Conservation (phyloP, 2,797 vertebrate species). For the Notamacropus eugenii region DNA sequence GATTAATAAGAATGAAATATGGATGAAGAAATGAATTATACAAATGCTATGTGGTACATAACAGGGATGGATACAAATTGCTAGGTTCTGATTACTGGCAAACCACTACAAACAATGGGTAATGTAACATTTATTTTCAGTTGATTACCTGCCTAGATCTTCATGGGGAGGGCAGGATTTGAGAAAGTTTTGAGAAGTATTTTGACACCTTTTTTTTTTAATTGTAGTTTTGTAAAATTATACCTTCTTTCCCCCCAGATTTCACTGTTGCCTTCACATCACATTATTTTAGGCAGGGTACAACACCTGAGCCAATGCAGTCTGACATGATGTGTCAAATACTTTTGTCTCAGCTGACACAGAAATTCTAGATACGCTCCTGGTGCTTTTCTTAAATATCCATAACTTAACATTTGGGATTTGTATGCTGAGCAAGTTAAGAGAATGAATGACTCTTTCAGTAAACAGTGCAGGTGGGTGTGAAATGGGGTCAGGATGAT, state of each 20-base stretch:
- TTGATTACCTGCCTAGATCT: slow-evolving; percentile 40
- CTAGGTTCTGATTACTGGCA: slow-evolving; percentile 51
- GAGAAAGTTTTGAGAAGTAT: slow-evolving; percentile 67
- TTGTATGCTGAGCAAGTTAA: background rate
- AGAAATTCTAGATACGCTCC: slow-evolving; percentile 49
- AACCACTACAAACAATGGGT: background rate
- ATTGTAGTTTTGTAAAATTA: slow-evolving; percentile 53
- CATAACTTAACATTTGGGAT: slow-evolving; percentile 32
- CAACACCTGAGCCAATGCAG: slow-evolving; percentile 38
- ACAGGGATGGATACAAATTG: slow-evolving; percentile 55
- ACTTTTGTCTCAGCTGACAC: slow-evolving; percentile 64
- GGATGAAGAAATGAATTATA: slow-evolving; percentile 76
- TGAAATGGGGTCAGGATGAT: background rate
- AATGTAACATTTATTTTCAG: background rate
- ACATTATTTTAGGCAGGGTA: slow-evolving; percentile 53
- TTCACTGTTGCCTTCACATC: slow-evolving; percentile 35
- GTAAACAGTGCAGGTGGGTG: background rate
- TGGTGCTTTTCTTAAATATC: slow-evolving; percentile 41
- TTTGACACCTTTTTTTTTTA: slow-evolving; percentile 56
- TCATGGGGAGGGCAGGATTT: slow-evolving; percentile 40
- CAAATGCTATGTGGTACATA: slow-evolving; percentile 52
- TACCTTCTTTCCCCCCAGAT: background rate
- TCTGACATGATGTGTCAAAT: slow-evolving; percentile 53
- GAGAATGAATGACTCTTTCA: fast-evolving
- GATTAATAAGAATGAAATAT: slow-evolving; percentile 78